A percentile compares a stretch with the other conserved stretches of the same genome.
Evolutionary conservation across 2,113 vertebrate species (phyloP).

Genomic region (Mohoua ochrocephala): DNA sequence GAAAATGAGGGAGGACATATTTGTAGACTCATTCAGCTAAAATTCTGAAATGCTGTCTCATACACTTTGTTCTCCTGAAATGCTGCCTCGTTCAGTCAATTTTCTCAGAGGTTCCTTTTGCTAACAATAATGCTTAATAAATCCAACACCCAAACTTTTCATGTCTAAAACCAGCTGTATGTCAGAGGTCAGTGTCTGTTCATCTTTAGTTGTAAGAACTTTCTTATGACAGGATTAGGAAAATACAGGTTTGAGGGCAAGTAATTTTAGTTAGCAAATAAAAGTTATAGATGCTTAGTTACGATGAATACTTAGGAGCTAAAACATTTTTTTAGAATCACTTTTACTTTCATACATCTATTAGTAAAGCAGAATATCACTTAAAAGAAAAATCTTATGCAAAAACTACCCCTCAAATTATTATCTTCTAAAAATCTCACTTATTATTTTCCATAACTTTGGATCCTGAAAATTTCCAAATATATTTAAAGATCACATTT

Average conservation of each 20-base stretch:
- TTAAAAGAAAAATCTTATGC: background rate
- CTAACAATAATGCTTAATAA: background rate
- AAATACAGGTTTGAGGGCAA: background rate
- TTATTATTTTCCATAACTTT: background rate
- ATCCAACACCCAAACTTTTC: background rate
- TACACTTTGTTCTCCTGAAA: background rate
- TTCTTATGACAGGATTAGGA: background rate
- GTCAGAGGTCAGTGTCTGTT: background rate
- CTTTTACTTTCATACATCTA: background rate
- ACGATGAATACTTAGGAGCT: background rate
- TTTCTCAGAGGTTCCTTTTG: background rate
- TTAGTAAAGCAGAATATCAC: background rate
- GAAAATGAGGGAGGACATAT: constrained; percentile 1
- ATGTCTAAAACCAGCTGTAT: background rate
- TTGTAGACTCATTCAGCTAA: constrained; percentile 24
- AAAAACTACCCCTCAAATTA: background rate
- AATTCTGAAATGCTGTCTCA: constrained; percentile 4
- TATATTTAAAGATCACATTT: background rate
- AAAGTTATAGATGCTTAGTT: background rate
- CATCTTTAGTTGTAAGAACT: background rate
- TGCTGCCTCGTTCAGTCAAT: background rate
- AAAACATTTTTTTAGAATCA: background rate
- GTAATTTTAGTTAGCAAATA: background rate
- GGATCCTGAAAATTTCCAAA: background rate
- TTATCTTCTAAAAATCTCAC: background rate